Base-by-base conservation (phyloP, 2,888 invertebrate genomes). In the Chaitophorus viminalis region DNA sequence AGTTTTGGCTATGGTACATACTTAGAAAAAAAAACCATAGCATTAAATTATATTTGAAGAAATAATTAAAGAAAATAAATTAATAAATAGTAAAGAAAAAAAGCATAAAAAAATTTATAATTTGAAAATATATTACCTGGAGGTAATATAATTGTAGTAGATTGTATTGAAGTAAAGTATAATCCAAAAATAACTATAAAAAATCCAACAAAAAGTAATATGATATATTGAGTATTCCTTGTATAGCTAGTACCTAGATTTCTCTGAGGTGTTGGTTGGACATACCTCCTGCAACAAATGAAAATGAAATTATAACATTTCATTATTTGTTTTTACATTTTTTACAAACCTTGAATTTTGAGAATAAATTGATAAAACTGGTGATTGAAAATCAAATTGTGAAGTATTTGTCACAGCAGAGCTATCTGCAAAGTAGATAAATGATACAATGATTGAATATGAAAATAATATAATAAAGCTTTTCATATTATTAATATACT, bases 111-210 rank as follows among this genome's bases (percentile, higher is more conserved):
- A n/a, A n/a, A 70, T 29, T 29, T 25, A 75, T 29, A 46, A 46
- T n/a, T 25, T 39, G 36, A 29, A 76, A 76, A 52, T 39, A 25
- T 31, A 33, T 29, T 87, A 87, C 87, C 79, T 74, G 87, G 17
- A 39, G 87, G 81, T 39, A 87, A 75, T 60, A 87, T 33, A 79
- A 87, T 25, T 81, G 79, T 74, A 46, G 60, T 87, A 2, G 87
- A 74, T 87, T 87, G 87, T 74, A 87, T 87, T 46, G 87, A 87
- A 65, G 79, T 87, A n/a, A 87, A 87, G 33, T 87, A 87, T 54
- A 87, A 79, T 72, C 87, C 87, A 87, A 87, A 87, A 81, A 87
- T 81, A 0, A 87, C 79, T 39, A 81, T n/a, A 65, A 87, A 87
- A 79, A 87, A 87, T 33, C 36, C 72, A 79, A 87, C 31, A 74